Evolutionary conservation across 1,140 invertebrate species (phyloP).

Genomic region (Harpegnathos saltator): DNA sequence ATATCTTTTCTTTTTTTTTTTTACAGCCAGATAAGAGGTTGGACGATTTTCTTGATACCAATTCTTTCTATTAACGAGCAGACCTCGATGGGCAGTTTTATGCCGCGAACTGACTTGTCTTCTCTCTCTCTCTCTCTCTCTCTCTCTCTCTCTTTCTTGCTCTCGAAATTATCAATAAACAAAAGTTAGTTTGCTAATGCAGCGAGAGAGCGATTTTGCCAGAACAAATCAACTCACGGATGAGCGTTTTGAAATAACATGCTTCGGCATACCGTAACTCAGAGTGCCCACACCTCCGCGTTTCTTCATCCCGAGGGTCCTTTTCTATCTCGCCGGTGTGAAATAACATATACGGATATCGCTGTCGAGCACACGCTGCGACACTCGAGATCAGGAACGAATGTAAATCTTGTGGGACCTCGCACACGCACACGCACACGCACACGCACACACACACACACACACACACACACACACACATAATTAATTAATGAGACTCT

Average conservation of each 20-base stretch:
- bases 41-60: neutral
- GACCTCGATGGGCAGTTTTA: neutral
- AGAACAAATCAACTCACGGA: neutral
- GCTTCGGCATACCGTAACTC: neutral
- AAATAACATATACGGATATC: slow-evolving; percentile 24
- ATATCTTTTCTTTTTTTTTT: too few species aligned
- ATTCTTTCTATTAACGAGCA: neutral
- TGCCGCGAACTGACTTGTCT: too few species aligned
- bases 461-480: too few species aligned
- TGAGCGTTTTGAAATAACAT: slow-evolving; percentile 10
- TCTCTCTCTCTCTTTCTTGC: too few species aligned
- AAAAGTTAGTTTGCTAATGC: neutral
- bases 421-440: too few species aligned
- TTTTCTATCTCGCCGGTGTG: slow-evolving; percentile 17
- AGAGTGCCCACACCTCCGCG: neutral
- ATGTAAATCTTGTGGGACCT: slow-evolving; percentile 15
- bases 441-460: too few species aligned
- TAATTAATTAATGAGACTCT: slow-evolving; percentile 28
- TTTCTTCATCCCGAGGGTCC: slow-evolving; percentile 10
- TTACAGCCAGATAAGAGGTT: neutral
- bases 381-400: neutral
- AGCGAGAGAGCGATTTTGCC: too few species aligned
- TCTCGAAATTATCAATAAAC: slow-evolving; percentile 4
- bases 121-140: too few species aligned
- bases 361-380: neutral